These are phyloP conservation scores for Enteromius anoplus DNA, from an alignment of 2,797 vertebrate genomes.

Conservation along the genomic window DNA sequence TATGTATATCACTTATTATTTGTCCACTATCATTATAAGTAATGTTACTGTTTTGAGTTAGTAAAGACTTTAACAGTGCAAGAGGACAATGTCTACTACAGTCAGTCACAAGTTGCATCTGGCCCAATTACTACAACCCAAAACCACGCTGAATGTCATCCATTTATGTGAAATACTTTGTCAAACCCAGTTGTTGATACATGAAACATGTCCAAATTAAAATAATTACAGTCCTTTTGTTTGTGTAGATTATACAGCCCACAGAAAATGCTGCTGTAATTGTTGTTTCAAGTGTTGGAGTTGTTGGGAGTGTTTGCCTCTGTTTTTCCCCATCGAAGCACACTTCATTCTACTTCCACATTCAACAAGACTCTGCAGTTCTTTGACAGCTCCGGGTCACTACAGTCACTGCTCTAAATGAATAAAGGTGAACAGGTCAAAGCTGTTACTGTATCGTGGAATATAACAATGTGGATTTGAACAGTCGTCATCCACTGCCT, in stretches of 20 bases:
- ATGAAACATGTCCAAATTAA: slow-evolving; percentile 5
- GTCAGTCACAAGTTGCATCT: not conserved
- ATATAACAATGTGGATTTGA: not conserved
- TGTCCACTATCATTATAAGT: too few relatives aligned
- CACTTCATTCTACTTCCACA: not conserved
- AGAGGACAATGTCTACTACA: not conserved
- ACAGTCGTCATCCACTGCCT: not conserved
- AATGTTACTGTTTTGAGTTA: not conserved
- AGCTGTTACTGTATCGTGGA: not conserved
- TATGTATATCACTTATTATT: too few relatives aligned
- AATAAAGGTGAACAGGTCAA: not conserved
- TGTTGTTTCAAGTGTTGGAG: slow-evolving; percentile 5
- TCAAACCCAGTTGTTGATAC: slow-evolving; percentile 5
- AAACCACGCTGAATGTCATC: not conserved
- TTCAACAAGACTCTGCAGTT: not conserved
- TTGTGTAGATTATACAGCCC: not conserved
- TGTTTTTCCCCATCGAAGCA: not conserved
- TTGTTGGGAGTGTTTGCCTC: not conserved
- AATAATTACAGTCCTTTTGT: not conserved
- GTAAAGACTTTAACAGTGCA: not conserved
- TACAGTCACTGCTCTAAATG: not conserved
- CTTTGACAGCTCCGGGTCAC: not conserved
- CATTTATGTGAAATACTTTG: slow-evolving; percentile 5
- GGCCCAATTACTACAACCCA: not conserved
- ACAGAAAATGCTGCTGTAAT: not conserved